Percentiles rank a stretch among this genome's conserved stretches.
Conservation (phyloP, 2,797 vertebrate genomes). For the Scolopax rusticola region DNA sequence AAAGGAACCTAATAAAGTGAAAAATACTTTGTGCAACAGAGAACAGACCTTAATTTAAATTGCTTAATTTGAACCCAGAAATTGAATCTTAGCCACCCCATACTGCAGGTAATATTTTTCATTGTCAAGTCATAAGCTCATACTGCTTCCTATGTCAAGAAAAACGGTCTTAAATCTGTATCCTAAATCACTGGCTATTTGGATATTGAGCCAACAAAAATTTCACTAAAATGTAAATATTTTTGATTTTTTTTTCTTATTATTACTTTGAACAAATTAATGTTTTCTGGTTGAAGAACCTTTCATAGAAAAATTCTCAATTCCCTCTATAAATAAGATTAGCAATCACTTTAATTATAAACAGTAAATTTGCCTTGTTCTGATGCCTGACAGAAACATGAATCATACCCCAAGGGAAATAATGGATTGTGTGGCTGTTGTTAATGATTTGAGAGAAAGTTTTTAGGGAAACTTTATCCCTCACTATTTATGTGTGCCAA, state of each 20-base stretch:
- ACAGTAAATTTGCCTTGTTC: not conserved
- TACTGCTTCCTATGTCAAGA: not conserved
- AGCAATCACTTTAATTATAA: not conserved
- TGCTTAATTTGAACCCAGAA: not conserved
- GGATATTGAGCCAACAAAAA: not conserved
- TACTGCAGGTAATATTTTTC: not conserved
- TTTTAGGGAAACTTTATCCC: not conserved
- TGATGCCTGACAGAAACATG: not conserved
- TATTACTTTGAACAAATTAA: not conserved
- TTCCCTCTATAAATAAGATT: not conserved
- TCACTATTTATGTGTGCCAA: not conserved
- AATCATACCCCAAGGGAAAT: not conserved
- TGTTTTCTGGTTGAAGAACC: not conserved
- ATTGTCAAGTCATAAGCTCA: not conserved
- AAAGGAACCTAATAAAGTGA: not conserved
- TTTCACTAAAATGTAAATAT: not conserved
- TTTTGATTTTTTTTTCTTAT: not conserved
- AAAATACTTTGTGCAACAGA: not conserved
- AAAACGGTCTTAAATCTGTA: not conserved
- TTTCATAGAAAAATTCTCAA: not conserved
- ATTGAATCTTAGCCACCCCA: not conserved
- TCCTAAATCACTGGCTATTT: not conserved
- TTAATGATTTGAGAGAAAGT: not conserved
- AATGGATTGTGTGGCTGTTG: not conserved
- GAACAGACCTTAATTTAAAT: not conserved